Evolutionary conservation across 2,888 invertebrate species (phyloP), one percentile per base, ranked within the genome.

Genomic region (Pyralis farinalis): DNA sequence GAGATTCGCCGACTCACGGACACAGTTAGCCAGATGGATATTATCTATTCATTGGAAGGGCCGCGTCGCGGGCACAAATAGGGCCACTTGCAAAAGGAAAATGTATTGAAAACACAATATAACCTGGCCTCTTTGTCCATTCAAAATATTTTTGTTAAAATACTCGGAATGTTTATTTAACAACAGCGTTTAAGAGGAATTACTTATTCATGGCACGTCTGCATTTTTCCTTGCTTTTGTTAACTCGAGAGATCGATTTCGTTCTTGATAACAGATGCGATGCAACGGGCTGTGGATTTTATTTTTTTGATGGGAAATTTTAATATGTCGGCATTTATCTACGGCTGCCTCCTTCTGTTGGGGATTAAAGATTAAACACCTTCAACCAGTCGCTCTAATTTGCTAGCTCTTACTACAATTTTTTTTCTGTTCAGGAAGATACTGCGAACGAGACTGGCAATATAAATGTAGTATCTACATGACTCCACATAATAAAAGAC

Each of bases 81-180:
- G 81, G 78, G 75, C 77, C 80, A 85, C 80, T 86, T 78, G 77
- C 72, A 58, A 72, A 42, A 71, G 72, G 77, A 79, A 83, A 86
- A 85, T 77, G 78, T 80, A 86, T 84, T 82, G 82, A 84, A 86
- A 85, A 82, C 83, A 85, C 79, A 85, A 83, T 83, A 76, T 78
- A 82, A 81, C 79, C 79, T 71, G 69, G 66, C 57, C 64, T 69
- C 67, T 76, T 82, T 82, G 77, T 80, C 67, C 72, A 71, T 64
- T 74, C 60, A 70, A 73, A 71, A 72, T 72, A 72, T 69, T 72
- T 72, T 76, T 74, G 68, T 66, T 60, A 59, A 62, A 65, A 63
- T 51, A 53, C 51, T 50, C 52, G 65, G 70, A 73, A 77, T 77
- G 73, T 79, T 81, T 77, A 76, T 71, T 73, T 71, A 75, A 80